Evolutionary conservation across 2,888 invertebrate genomes (phyloP), one percentile per base, ranked within the genome.

Genomic region (Parnassius mnemosyne): DNA sequence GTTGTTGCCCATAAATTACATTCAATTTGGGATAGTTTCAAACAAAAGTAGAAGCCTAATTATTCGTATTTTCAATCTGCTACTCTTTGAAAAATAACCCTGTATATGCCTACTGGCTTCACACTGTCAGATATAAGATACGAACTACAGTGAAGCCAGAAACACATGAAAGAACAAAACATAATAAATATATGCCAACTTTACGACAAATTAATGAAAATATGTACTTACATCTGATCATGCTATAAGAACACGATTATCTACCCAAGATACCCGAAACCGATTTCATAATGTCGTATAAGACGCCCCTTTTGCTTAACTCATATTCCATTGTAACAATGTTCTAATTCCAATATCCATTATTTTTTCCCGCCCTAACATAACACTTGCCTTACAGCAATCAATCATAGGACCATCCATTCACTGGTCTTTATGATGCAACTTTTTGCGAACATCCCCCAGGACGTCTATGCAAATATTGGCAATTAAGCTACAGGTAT

Each of bases 381-480:
- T 62, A 60, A 60, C 70, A 57, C 42, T 75, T 70, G 68, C 78
- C 80, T 78, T 77, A 78, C 76, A 67, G 73, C 71, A 73, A 85
- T 85, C 80, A 78, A 85, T 85, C 85, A 82, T 68, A 62, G 63
- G 55, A 53, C 66, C 67, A 57, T 69, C 71, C 69, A 73, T 72
- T 70, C 65, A 63, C 63, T 73, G 71, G 73, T 70, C 71, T 71
- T 69, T 61, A 67, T 61, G 50, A 55, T 47, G 56, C n/a, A 63
- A 55, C 61, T 69, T 79, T 80, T 77, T 78, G 75, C 71, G 50
- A 71, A 51, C 61, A 56, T 73, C 72, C 77, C 79, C 72, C 70
- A 67, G 69, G 65, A 74, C 72, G 77, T 80, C 83, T 87, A 89
- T 89, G 88, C 87, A 87, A 89, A 89, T 88, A 73, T 81, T 72